Conservation (phyloP, 2,888 invertebrate genomes). For the Dione juno region DNA sequence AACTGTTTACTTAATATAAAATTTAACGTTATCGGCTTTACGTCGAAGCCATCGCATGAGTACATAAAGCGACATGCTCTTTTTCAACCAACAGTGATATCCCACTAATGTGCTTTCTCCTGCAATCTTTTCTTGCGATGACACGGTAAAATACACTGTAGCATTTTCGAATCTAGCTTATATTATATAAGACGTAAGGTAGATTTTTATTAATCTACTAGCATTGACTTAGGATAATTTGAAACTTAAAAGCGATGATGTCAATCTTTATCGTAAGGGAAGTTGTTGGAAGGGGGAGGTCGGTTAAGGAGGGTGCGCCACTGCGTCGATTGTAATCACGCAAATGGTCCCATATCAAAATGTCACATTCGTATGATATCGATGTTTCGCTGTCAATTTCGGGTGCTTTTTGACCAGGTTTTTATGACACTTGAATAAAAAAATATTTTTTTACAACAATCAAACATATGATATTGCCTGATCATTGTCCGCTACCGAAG, state of each 20-base stretch:
- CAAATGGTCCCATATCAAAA: conserved; percentile 82
- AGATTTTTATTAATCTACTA: conserved; percentile 55
- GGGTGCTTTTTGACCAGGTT: conserved; percentile 46
- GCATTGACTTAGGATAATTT: conserved; percentile 73
- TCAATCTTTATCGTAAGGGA: conserved; percentile 83
- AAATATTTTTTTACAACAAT: conserved; percentile 26
- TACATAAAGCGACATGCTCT: conserved; percentile 75
- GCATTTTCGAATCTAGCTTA: conserved; percentile 55
- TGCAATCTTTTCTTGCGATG: conserved; percentile 81
- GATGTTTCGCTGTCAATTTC: conserved; percentile 69
- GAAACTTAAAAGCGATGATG: conserved; percentile 74
- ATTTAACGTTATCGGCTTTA: conserved; percentile 74
- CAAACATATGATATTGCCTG: neutral
- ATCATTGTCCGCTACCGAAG: too few species aligned
- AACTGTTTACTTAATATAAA: conserved; percentile 73
- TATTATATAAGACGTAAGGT: conserved; percentile 57
- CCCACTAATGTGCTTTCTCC: conserved; percentile 80
- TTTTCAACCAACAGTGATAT: conserved; percentile 77
- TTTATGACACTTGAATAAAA: conserved; percentile 43
- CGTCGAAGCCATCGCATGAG: conserved; percentile 63
- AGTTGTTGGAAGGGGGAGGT: conserved; percentile 72
- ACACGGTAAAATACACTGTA: conserved; percentile 70
- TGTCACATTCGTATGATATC: conserved; percentile 75
- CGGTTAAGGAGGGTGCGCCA: conserved; percentile 73
- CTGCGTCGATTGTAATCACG: conserved; percentile 82